A percentile compares a stretch with the other conserved stretches of the same genome.
These are phyloP conservation scores for Okapia johnstoni DNA, from an alignment of 2,113 vertebrate genomes.

Conservation along the genomic window DNA sequence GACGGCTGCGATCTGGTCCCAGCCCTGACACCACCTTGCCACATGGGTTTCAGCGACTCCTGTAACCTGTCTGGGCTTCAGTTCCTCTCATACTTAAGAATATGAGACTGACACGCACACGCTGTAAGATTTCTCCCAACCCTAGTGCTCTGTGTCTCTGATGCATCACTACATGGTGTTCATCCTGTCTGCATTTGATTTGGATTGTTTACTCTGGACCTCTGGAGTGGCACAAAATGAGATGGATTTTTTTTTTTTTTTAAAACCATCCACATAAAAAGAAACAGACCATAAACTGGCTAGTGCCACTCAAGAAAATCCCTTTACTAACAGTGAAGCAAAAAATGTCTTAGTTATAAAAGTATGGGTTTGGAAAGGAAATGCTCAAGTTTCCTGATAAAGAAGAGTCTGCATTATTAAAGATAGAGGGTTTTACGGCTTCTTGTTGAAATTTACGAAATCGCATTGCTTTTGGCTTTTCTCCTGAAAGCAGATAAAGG, in stretches of 20 bases:
- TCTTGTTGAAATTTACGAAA: slow-evolving; percentile 6
- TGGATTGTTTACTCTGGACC: not conserved
- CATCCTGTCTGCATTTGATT: not conserved
- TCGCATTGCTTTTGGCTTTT: not conserved
- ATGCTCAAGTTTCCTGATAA: not conserved
- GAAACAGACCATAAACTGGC: not conserved
- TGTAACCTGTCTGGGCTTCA: not conserved
- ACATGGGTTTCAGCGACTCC: not conserved
- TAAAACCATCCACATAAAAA: not conserved
- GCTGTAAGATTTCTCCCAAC: not conserved
- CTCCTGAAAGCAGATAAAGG: not conserved
- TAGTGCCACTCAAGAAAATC: not conserved
- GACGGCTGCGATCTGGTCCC: not conserved
- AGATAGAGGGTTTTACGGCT: not conserved
- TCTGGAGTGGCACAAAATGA: not conserved
- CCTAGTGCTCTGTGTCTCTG: not conserved
- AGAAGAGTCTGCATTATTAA: not conserved
- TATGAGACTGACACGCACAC: fast-evolving
- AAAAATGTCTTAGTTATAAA: not conserved
- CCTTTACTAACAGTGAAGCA: not conserved
- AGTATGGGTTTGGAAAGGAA: not conserved
- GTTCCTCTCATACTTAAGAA: not conserved
- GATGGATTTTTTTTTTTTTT: not conserved
- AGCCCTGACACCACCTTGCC: not conserved
- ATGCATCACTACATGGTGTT: not conserved